Evolutionary conservation across 37 sponge, comb jelly and placozoan species (phyloP).

Genomic region (Hexactinellida sp.): DNA sequence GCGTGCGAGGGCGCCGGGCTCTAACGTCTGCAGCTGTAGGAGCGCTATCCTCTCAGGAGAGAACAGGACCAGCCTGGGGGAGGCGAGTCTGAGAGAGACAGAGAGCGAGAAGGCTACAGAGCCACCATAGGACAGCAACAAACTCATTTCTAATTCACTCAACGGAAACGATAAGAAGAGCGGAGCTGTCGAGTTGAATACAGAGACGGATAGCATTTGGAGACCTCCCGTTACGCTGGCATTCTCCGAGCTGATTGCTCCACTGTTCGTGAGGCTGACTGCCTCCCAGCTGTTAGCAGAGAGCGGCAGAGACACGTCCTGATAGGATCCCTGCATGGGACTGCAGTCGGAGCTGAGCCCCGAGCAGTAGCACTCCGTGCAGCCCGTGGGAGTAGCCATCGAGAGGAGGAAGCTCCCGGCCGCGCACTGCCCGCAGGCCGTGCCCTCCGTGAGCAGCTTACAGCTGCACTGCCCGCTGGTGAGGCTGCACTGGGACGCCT

Average conservation of each 20-base stretch:
- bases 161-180: not conserved
- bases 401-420: slow-evolving; percentile 43
- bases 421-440: slow-evolving; percentile 30
- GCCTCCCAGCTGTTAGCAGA: slow-evolving; percentile 62
- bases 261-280: not conserved
- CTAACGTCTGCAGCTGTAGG: not conserved
- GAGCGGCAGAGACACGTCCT: slow-evolving; percentile 53
- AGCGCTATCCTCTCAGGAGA: not conserved
- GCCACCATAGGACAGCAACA: not conserved
- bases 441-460: not conserved
- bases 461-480: slow-evolving; percentile 38
- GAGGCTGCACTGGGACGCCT: not conserved
- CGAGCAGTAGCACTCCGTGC: slow-evolving; percentile 63
- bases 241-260: not conserved
- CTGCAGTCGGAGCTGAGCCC: slow-evolving; percentile 30
- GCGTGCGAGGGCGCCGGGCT: not conserved
- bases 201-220: not conserved
- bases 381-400: slow-evolving; percentile 40
- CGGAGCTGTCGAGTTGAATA: not conserved
- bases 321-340: slow-evolving; percentile 28
- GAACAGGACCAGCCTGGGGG: not conserved
- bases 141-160: not conserved
- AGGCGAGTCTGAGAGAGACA: not conserved
- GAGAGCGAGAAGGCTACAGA: not conserved
- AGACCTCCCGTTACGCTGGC: not conserved